Base-by-base conservation (phyloP, 2,797 vertebrate species). In the Falco concolor region DNA sequence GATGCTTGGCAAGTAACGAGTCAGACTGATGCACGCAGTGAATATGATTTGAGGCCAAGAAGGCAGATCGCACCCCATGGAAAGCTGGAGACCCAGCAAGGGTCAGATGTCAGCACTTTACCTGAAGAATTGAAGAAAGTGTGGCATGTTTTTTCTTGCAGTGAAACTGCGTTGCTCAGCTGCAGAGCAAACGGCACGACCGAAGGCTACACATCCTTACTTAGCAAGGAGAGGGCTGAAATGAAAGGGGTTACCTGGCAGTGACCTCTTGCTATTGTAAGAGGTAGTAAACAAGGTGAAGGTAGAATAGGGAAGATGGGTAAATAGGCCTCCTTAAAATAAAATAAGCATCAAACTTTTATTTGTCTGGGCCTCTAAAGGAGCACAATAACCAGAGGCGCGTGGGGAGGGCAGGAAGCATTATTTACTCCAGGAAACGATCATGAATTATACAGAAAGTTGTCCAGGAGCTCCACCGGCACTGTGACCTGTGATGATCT, bases 1-100 rank as follows among this genome's bases (percentile, higher is more conserved):
- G 65, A 11, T 23, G 52, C 17, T 54, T 13, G 60, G 44, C 40
- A 38, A n/a, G 25, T 19, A 45, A 25, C 1, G 16, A 63, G 8
- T 32, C 40, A 3, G 24, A 4, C 27, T 28, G 44, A 8, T 7
- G 27, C 3, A 5, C 0, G 6, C 0, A 0, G n/a, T 21, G 38
- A 24, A 20, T 15, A 2, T 1, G 50, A 59, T 65, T 69, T 44
- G 36, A 60, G 47, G 76, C 38, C 30, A 47, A 34, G 84, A 19
- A 22, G 28, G 61, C n/a, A 34, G 42, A 23, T 34, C 23, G 21
- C 36, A 34, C 57, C 47, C 23, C 8, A 1, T 4, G 65, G 60
- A 45, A 85, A 76, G 32, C 74, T 49, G 68, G n/a, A 90, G 68
- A 36, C 6, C 0, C 1, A 20, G 2, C 13, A 6, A 25, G n/a